phyloP scores from a whole-genome alignment of 2,888 invertebrate species.

The Polylopha cassiicola region DNA sequence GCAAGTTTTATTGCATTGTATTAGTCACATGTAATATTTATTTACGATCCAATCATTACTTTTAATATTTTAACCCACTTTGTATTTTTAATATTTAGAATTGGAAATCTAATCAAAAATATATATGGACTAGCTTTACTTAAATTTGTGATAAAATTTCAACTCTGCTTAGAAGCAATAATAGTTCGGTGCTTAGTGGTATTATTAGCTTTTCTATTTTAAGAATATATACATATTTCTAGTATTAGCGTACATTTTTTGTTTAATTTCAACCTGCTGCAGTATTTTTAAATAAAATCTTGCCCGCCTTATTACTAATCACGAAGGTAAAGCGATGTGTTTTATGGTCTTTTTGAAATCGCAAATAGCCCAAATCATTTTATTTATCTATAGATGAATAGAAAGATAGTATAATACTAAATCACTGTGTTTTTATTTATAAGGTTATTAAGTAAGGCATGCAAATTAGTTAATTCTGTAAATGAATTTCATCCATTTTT shows the following conservation, averaged over 20 bases:
- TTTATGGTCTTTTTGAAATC: no score
- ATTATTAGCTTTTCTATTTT: slow-evolving; percentile 12
- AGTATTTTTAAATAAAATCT: no score
- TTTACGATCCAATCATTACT: slow-evolving; percentile 2
- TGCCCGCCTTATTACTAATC: no score
- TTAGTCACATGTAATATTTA: not conserved
- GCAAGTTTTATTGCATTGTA: slow-evolving; percentile 14
- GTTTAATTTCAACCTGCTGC: no score
- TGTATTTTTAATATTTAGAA: not conserved
- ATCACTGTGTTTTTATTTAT: no score
- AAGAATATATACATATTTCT: slow-evolving; percentile 7
- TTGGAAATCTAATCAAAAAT: slow-evolving; percentile 9
- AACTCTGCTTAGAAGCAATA: slow-evolving; percentile 22
- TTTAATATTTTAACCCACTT: slow-evolving; percentile 1
- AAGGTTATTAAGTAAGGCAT: no score
- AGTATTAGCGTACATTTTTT: not conserved
- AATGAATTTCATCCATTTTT: no score
- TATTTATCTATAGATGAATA: no score
- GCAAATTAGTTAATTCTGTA: no score
- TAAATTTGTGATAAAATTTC: slow-evolving; percentile 24
- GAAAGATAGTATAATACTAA: no score
- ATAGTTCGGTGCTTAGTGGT: slow-evolving; percentile 26
- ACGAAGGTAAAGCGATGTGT: no score
- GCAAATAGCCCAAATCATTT: no score
- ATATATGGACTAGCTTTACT: slow-evolving; percentile 23